Base-by-base conservation (phyloP, 2,888 invertebrate genomes). In the Nysson spinosus region DNA sequence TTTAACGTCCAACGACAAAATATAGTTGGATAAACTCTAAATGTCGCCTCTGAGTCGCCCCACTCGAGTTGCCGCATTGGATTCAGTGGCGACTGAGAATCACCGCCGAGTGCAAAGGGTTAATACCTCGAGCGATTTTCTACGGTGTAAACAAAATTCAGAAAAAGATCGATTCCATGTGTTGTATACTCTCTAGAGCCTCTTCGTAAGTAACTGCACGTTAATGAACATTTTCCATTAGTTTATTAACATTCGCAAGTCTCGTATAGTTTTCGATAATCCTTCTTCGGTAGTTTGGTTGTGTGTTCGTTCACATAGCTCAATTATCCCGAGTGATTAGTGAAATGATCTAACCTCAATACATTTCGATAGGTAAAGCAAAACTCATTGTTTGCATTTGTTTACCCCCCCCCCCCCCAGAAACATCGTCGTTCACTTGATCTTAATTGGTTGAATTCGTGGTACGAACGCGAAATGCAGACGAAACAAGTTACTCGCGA, bases 241-340 rank as follows among this genome's bases (percentile, higher is more conserved):
- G 30, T 35, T n/a, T 12, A 24, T 39, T 26, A 46, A 34, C 46
- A 16, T 14, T 67, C 24, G 30, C 40, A 52, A 40, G 35, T n/a
- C n/a, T n/a, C n/a, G n/a, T n/a, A n/a, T 55, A 56, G 4, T 42
- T 32, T 40, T 22, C 42, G 14, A 16, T 28, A 37, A n/a, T n/a
- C n/a, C n/a, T n/a, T n/a, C n/a, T n/a, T n/a, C 30, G 46, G 39
- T 12, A 28, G 49, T 68, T 75, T 75, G 72, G 72, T 75, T 75
- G 75, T 70, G 70, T 44, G 62, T 58, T 72, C 64, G 54, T 71
- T 66, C 32, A 40, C 43, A 26, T 63, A 2, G 20, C 24, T 44
- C 16, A 50, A 39, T 26, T 16, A 35, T 26, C n/a, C 14, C 42
- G 17, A 26, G 37, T 22, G 40, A 61, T 54, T 34, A 40, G 52